Conservation (phyloP, 2,888 invertebrate genomes). For the Holacanthella duospinosa region DNA sequence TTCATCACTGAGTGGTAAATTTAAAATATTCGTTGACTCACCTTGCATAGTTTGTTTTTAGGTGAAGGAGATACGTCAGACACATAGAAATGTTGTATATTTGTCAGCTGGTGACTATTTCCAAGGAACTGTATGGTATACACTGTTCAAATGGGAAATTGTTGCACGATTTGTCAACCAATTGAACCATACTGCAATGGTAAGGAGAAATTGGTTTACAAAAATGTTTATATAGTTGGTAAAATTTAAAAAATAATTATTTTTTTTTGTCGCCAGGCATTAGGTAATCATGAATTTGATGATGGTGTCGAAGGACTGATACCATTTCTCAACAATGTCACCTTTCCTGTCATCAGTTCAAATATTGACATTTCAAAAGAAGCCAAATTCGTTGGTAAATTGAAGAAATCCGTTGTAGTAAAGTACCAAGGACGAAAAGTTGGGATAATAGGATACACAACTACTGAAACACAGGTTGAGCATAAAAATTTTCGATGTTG, state of each 20-base stretch:
- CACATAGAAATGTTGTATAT: constrained; percentile 58
- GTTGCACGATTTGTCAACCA: constrained; percentile 67
- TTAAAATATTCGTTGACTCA: too few species aligned
- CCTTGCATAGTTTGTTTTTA: constrained; percentile 5
- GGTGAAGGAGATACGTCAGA: constrained; percentile 42
- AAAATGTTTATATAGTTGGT: neutral
- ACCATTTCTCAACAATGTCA: constrained; percentile 59
- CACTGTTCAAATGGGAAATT: constrained; percentile 66
- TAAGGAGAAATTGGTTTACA: constrained; percentile 42
- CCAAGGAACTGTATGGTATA: constrained; percentile 68
- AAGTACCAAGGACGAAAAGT: constrained; percentile 55
- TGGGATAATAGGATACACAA: constrained; percentile 76
- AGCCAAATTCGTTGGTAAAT: constrained; percentile 49
- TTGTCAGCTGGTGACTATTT: constrained; percentile 90
- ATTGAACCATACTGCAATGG: constrained; percentile 73
- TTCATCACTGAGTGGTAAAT: too few species aligned
- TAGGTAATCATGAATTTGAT: constrained; percentile 91
- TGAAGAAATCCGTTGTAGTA: constrained; percentile 57
- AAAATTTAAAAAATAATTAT: too few species aligned
- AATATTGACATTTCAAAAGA: constrained; percentile 61
- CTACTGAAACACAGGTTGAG: constrained; percentile 53
- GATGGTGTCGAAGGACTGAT: constrained; percentile 61
- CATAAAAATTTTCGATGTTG: neutral
- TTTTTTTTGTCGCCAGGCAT: constrained; percentile 49
- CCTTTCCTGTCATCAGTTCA: constrained; percentile 62